These are phyloP conservation scores for Acrossocheilus fasciatus DNA, from an alignment of 2,797 vertebrate species.

Conservation along the genomic window DNA sequence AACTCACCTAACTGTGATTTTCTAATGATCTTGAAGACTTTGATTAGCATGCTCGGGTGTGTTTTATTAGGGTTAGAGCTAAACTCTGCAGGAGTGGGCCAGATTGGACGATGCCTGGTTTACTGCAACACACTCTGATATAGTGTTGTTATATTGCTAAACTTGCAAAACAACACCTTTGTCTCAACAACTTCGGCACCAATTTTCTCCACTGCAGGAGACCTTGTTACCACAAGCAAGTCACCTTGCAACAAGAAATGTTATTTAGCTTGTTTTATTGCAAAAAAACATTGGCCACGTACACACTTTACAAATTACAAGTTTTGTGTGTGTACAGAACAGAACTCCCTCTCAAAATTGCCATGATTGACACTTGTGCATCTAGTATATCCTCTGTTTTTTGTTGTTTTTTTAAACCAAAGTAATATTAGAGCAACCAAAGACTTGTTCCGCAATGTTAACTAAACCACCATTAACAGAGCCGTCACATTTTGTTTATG, in stretches of 20 bases:
- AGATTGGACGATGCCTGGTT: too few relatives aligned
- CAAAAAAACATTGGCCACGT: neutral
- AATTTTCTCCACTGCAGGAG: neutral
- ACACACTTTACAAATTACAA: neutral
- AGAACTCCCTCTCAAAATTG: neutral
- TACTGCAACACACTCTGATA: neutral
- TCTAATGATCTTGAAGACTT: too few relatives aligned
- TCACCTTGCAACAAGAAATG: constrained; percentile 5
- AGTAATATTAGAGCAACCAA: neutral
- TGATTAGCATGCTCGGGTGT: too few relatives aligned
- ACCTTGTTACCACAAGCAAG: constrained; percentile 16
- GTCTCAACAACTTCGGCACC: neutral
- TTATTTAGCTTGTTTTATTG: neutral
- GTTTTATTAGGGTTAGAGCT: too few relatives aligned
- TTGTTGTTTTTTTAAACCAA: neutral
- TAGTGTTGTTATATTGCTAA: neutral
- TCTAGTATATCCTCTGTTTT: too few relatives aligned
- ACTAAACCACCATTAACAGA: neutral
- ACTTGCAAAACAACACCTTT: constrained; percentile 3
- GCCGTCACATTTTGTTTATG: neutral
- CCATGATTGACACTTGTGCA: too few relatives aligned
- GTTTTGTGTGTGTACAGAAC: too few relatives aligned
- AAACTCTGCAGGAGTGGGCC: too few relatives aligned
- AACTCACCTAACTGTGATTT: too few relatives aligned
- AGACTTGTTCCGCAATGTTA: neutral